Evolutionary conservation across 2,888 invertebrate species (phyloP).

Genomic region (Tenthredo livida): DNA sequence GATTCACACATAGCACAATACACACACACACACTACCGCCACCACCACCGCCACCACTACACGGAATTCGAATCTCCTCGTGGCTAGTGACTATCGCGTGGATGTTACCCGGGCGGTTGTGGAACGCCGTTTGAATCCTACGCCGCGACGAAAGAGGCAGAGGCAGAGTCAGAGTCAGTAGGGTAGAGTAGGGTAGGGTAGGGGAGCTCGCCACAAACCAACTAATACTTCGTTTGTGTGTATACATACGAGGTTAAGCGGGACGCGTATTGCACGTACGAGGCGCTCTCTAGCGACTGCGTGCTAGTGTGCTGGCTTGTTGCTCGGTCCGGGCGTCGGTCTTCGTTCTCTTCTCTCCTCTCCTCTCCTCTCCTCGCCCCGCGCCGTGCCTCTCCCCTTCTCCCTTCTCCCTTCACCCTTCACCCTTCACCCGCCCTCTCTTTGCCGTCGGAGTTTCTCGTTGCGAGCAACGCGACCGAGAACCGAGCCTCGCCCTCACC

Average conservation of each 20-base stretch:
- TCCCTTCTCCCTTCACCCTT: background rate
- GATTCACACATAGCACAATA: conserved; percentile 42
- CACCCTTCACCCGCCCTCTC: background rate
- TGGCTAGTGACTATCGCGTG: conserved; percentile 44
- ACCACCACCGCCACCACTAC: background rate
- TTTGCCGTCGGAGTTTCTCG: background rate
- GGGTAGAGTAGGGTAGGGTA: background rate
- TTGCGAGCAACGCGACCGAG: background rate
- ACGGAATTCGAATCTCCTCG: background rate
- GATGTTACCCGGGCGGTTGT: conserved; percentile 60
- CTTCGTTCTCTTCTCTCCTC: background rate
- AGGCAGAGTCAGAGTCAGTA: background rate
- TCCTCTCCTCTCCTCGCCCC: background rate
- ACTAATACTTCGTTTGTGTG: background rate
- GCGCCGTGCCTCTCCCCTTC: background rate
- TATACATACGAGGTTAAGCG: background rate
- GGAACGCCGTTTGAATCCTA: conserved; percentile 60
- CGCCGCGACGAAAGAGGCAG: conserved; percentile 26
- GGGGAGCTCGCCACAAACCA: background rate
- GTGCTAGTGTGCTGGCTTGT: conserved; percentile 4
- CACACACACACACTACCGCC: background rate
- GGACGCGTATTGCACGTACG: background rate
- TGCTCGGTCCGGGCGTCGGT: conserved; percentile 17
- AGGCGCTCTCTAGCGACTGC: background rate
- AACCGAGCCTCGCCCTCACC: background rate